A percentile compares a stretch with the other conserved stretches of the same genome.
Conservation (phyloP, 2,888 invertebrate species). For the Strigamia crassipes region DNA sequence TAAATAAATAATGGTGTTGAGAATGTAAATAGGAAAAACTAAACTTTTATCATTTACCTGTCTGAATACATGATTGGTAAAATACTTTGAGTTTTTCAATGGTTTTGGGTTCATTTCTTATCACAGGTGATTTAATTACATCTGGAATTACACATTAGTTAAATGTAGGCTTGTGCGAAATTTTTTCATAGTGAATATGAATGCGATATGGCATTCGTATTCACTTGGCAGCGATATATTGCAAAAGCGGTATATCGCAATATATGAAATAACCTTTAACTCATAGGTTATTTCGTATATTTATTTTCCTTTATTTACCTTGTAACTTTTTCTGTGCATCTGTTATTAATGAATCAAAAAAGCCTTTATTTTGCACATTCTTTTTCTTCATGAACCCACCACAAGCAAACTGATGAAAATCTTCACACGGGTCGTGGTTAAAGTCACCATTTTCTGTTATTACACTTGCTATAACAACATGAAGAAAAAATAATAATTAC, state of each 20-base stretch:
- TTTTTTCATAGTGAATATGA: too few relatives aligned
- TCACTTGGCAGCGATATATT: too few relatives aligned
- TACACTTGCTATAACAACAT: not conserved
- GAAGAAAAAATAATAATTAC: not conserved
- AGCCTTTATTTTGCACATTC: slow-evolving; percentile 20
- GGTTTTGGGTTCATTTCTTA: slow-evolving; percentile 7
- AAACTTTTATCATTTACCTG: not conserved
- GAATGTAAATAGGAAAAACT: not conserved
- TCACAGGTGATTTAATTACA: not conserved
- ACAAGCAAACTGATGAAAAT: slow-evolving; percentile 25
- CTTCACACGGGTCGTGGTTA: not conserved
- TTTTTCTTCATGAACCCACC: slow-evolving; percentile 25
- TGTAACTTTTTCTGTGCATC: slow-evolving; percentile 1
- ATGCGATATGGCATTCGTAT: too few relatives aligned
- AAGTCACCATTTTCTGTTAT: slow-evolving; percentile 25
- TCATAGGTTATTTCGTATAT: not conserved
- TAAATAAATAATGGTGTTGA: too few relatives aligned
- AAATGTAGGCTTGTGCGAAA: too few relatives aligned
- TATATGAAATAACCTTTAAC: too few relatives aligned
- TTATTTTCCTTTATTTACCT: not conserved
- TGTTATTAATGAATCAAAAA: not conserved
- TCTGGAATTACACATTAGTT: not conserved
- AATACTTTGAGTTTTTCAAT: slow-evolving; percentile 1
- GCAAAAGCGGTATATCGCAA: too few relatives aligned
- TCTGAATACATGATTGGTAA: slow-evolving; percentile 29